Conservation (phyloP, 2,888 invertebrate species). For the Athetis lepigone region DNA sequence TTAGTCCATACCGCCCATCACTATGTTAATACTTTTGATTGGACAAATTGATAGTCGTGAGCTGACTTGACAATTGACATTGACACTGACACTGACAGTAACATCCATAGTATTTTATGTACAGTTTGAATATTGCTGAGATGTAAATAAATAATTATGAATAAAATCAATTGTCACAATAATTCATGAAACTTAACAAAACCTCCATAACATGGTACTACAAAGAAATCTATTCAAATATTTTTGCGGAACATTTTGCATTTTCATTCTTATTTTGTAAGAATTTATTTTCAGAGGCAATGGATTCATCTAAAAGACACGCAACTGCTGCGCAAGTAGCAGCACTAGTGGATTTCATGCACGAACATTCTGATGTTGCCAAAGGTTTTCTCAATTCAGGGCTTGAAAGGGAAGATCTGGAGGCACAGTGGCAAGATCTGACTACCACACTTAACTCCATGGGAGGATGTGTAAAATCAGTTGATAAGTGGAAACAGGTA, state of each 20-base stretch:
- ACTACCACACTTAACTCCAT: conserved; percentile 59
- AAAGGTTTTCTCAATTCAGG: conserved; percentile 63
- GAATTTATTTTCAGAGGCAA: conserved; percentile 37
- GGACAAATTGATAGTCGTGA: no score
- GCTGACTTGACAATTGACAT: no score
- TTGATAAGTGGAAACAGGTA: conserved; percentile 73
- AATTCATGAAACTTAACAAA: no score
- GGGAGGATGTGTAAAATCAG: conserved; percentile 67
- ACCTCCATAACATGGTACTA: conserved; percentile 16
- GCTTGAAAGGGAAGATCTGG: conserved; percentile 64
- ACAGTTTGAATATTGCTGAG: no score
- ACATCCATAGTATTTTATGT: no score
- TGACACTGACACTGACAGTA: no score
- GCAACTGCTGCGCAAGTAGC: conserved; percentile 67
- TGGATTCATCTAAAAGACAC: conserved; percentile 66
- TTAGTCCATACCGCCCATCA: no score
- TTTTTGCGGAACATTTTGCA: no score
- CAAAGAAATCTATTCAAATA: neutral
- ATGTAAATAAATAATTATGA: no score
- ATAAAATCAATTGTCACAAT: no score
- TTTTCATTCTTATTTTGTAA: no score
- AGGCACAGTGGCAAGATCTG: conserved; percentile 66
- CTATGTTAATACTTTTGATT: no score
- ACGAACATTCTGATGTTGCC: conserved; percentile 64
- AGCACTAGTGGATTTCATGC: conserved; percentile 69